These are phyloP conservation scores for Entelurus aequoreus DNA, from an alignment of 2,113 vertebrate genomes.

Conservation along the genomic window DNA sequence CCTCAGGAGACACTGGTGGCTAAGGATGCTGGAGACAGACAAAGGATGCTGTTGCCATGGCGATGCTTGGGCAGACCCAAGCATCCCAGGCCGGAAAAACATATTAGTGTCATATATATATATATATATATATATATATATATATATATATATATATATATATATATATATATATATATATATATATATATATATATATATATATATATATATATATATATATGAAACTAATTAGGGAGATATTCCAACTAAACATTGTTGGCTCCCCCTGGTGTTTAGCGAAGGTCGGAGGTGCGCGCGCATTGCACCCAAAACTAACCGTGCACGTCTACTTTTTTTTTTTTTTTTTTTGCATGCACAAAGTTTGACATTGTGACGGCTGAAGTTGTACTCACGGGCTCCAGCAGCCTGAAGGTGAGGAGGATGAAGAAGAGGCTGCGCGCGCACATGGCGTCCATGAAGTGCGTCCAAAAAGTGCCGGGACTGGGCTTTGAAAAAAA, in stretches of 20 bases:
- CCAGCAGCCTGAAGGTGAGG: slow-evolving; percentile 36
- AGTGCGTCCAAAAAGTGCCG: background rate
- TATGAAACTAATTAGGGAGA: too few relatives aligned
- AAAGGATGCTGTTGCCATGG: slow-evolving; percentile 45
- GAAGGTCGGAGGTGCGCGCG: slow-evolving; percentile 9
- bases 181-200: too few relatives aligned
- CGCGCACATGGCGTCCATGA: slow-evolving; percentile 27
- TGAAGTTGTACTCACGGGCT: slow-evolving; percentile 47
- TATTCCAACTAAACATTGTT: slow-evolving; percentile 9
- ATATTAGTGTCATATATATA: background rate
- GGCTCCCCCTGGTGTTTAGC: background rate
- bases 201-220: too few relatives aligned
- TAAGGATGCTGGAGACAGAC: slow-evolving; percentile 20
- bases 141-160: too few relatives aligned
- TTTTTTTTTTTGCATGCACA: too few relatives aligned
- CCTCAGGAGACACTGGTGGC: slow-evolving; percentile 21
- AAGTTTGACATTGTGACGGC: background rate
- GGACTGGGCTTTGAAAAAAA: too few relatives aligned
- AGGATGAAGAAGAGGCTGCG: slow-evolving; percentile 19
- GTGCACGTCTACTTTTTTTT: too few relatives aligned
- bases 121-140: too few relatives aligned
- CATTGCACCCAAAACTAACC: slow-evolving; percentile 4
- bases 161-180: too few relatives aligned
- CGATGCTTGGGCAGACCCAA: background rate
- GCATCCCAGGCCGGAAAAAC: slow-evolving; percentile 7